Percentiles rank a stretch among this genome's conserved stretches.
These are phyloP conservation scores for Drosophila malerkotliana DNA, from an alignment of 1,140 invertebrate genomes.

Conservation along the genomic window DNA sequence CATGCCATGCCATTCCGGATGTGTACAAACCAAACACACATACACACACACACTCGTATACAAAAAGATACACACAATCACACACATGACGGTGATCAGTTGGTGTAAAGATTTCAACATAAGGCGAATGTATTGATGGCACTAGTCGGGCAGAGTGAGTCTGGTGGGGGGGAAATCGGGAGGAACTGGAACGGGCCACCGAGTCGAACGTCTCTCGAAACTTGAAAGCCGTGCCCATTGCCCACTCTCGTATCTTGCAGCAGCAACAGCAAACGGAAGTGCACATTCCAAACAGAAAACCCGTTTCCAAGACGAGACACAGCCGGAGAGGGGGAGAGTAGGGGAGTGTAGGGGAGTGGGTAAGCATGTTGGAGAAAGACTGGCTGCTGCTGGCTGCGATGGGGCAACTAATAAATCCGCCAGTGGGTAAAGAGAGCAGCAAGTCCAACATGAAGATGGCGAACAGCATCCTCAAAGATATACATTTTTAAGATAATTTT, in stretches of 20 bases:
- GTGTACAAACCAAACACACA: conserved; percentile 70
- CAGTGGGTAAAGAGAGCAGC: conserved; percentile 83
- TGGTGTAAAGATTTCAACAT: conserved; percentile 63
- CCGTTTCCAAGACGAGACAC: conserved; percentile 63
- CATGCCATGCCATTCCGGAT: conserved; percentile 66
- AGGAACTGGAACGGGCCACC: conserved; percentile 11
- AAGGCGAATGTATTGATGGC: conserved; percentile 70
- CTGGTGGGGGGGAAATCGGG: conserved; percentile 7
- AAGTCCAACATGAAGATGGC: conserved; percentile 40
- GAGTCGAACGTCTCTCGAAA: conserved; percentile 66
- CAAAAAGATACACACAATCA: conserved; percentile 33
- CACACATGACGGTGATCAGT: conserved; percentile 41
- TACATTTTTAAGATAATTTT: too few relatives aligned
- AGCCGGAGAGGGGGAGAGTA: neutral
- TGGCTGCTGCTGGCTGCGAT: conserved; percentile 29
- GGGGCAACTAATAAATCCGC: conserved; percentile 77
- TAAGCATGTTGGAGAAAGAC: conserved; percentile 67
- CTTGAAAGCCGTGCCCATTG: conserved; percentile 78
- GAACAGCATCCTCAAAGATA: neutral
- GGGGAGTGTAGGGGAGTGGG: conserved; percentile 9
- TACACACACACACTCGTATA: conserved; percentile 5
- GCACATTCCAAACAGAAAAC: conserved; percentile 82
- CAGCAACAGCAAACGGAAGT: conserved; percentile 77
- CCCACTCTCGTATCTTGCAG: conserved; percentile 61
- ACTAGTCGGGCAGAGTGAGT: conserved; percentile 17